Evolutionary conservation across 2,113 vertebrate genomes (phyloP).

Genomic region (Butorides virescens): DNA sequence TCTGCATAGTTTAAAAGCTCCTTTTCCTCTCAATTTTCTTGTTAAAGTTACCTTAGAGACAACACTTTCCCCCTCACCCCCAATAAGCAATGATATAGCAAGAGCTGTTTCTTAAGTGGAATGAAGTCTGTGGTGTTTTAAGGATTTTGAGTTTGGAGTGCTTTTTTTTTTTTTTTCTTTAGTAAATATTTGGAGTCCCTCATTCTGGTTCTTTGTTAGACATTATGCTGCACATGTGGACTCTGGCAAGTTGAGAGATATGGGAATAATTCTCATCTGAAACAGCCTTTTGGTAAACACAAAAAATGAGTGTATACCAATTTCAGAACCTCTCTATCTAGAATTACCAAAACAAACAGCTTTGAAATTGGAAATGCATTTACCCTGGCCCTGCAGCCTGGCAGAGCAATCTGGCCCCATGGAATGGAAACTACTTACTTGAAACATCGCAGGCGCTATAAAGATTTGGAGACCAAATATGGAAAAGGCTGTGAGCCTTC

Average conservation of each 20-base stretch:
- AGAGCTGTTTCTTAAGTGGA: neutral
- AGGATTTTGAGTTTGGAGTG: neutral
- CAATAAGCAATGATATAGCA: neutral
- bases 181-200: neutral
- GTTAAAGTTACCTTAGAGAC: neutral
- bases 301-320: neutral
- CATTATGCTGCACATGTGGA: neutral
- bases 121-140: neutral
- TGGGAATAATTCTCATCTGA: neutral
- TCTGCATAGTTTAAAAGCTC: neutral
- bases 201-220: neutral
- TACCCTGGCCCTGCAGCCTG: neutral
- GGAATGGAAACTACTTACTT: neutral
- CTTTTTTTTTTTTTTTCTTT: neutral
- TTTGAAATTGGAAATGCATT: constrained; percentile 41
- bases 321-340: neutral
- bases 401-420: neutral
- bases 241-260: neutral
- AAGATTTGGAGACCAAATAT: neutral
- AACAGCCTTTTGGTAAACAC: constrained; percentile 12
- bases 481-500: neutral
- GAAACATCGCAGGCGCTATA: neutral
- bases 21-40: neutral
- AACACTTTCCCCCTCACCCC: neutral
- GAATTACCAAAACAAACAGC: constrained; percentile 34